Evolutionary conservation across 64 coral and sea anemone species (phyloP).

Genomic region (Anthopleura sola): DNA sequence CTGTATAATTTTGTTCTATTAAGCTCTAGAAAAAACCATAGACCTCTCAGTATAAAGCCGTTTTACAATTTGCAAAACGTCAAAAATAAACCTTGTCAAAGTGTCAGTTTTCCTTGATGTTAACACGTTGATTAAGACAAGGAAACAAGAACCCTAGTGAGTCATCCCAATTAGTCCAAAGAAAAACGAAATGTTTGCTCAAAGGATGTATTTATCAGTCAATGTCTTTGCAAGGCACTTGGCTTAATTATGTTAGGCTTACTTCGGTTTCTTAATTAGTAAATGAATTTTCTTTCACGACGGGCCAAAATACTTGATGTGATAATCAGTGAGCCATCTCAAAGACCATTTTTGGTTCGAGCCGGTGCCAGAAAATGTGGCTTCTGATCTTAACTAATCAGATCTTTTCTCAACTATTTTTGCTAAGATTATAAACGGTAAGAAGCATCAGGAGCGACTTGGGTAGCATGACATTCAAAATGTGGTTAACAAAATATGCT

Average conservation of each 20-base stretch:
- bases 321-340: not conserved
- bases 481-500: too few relatives aligned
- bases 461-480: too few relatives aligned
- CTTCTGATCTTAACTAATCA: not conserved
- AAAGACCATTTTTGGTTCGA: not conserved
- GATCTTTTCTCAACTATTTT: not conserved
- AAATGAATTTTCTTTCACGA: not conserved
- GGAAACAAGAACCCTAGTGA: not conserved
- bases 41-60: not conserved
- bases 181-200: not conserved
- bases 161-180: slow-evolving; percentile 5
- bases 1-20: too few relatives aligned
- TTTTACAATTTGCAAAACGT: not conserved
- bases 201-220: slow-evolving; percentile 5
- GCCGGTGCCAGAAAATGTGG: not conserved
- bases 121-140: not conserved
- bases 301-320: not conserved
- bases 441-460: too few relatives aligned
- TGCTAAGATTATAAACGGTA: too few relatives aligned
- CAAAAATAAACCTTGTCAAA: not conserved
- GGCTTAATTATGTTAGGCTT: slow-evolving; percentile 9
- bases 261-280: slow-evolving; percentile 2
- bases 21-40: too few relatives aligned
- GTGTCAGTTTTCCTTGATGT: not conserved
- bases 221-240: slow-evolving; percentile 6